phyloP scores from a whole-genome alignment of 2,113 vertebrate species.

The Scalopus aquaticus region DNA sequence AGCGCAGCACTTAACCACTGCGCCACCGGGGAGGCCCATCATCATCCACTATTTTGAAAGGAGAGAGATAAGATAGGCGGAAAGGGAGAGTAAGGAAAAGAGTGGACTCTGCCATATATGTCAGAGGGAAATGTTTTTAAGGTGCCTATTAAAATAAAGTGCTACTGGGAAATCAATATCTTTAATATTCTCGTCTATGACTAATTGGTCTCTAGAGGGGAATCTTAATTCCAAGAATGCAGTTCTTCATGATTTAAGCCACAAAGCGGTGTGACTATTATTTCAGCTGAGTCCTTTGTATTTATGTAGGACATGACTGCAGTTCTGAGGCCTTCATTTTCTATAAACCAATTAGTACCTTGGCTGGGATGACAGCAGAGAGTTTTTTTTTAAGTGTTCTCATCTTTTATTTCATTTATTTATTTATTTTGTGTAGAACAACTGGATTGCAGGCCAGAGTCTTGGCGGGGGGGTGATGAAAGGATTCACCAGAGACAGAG shows the following conservation, averaged over 20 bases:
- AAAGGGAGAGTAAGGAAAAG: not conserved
- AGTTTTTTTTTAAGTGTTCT: too few relatives aligned
- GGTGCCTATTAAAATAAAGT: not conserved
- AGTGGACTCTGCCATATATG: not conserved
- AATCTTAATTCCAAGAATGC: slow-evolving; percentile 24
- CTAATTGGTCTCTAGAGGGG: not conserved
- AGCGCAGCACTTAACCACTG: too few relatives aligned
- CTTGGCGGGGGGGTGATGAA: too few relatives aligned
- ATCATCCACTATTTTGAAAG: not conserved
- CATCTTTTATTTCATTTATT: too few relatives aligned
- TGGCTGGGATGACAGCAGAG: not conserved
- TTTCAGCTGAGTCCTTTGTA: not conserved
- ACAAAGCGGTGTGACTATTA: not conserved
- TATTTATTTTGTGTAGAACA: too few relatives aligned
- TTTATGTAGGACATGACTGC: not conserved
- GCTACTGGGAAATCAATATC: not conserved
- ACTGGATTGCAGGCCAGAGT: too few relatives aligned
- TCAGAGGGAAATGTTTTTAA: not conserved
- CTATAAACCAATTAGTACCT: not conserved
- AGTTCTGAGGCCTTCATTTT: not conserved
- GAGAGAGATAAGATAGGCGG: not conserved
- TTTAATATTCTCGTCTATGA: not conserved
- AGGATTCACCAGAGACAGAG: too few relatives aligned
- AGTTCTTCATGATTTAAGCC: not conserved
- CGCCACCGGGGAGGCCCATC: too few relatives aligned